phyloP scores from a whole-genome alignment of 2,113 vertebrate species.

The Rhynchopsitta pachyrhyncha region DNA sequence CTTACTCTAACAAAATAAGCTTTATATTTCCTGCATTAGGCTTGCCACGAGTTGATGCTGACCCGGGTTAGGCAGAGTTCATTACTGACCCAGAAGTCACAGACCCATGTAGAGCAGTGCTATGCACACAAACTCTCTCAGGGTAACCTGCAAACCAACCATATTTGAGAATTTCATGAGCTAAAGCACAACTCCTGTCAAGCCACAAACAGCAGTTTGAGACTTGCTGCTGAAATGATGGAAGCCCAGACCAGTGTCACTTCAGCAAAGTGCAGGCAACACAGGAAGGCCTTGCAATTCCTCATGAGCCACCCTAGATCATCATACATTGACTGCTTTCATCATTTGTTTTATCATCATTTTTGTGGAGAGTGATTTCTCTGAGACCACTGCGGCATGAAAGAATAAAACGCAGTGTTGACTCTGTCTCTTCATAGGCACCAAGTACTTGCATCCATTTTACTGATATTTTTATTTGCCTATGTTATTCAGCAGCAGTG shows the following conservation, averaged over 20 bases:
- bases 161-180: background rate
- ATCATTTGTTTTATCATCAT: background rate
- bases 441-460: background rate
- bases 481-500: background rate
- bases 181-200: background rate
- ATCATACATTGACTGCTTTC: background rate
- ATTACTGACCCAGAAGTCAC: background rate
- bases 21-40: background rate
- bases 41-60: background rate
- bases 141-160: background rate
- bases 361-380: background rate
- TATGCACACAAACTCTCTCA: background rate
- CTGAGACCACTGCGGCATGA: background rate
- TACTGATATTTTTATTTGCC: background rate
- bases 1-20: background rate
- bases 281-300: background rate
- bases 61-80: background rate
- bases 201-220: background rate
- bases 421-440: background rate
- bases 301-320: background rate
- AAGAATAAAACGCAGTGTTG: background rate
- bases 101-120: background rate
- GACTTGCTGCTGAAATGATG: background rate
- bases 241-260: background rate
- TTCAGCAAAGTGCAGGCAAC: background rate